Percentiles rank a stretch among this genome's conserved stretches.
phyloP scores from a whole-genome alignment of 2,888 invertebrate species.

The Crocallis elinguaria region DNA sequence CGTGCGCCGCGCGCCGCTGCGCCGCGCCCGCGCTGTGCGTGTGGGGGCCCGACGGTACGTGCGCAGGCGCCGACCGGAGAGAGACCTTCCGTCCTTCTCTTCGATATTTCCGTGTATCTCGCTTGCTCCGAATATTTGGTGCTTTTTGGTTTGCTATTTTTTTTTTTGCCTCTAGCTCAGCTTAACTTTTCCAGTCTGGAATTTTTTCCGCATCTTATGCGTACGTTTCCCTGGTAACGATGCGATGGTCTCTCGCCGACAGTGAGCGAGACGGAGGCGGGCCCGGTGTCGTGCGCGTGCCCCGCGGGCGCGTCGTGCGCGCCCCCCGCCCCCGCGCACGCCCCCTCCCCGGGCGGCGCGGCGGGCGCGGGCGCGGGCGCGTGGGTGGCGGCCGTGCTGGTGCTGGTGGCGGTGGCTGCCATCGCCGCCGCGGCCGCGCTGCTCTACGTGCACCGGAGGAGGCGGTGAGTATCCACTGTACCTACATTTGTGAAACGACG shows the following conservation, averaged over 20 bases:
- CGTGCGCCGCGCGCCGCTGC: constrained; percentile 83
- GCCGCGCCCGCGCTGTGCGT: constrained; percentile 72
- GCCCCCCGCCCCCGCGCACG: constrained; percentile 47
- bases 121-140: no score
- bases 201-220: no score
- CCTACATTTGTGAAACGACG: no score
- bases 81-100: no score
- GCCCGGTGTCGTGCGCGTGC: constrained; percentile 64
- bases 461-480: constrained; percentile 59
- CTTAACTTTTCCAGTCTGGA: no score
- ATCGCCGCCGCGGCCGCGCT: constrained; percentile 55
- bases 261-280: constrained; percentile 64
- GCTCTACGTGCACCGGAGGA: constrained; percentile 56
- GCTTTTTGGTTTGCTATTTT: no score
- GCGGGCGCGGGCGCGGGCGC: constrained; percentile 53
- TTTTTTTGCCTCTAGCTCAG: no score
- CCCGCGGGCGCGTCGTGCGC: constrained; percentile 64
- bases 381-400: constrained; percentile 55
- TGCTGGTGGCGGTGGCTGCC: constrained; percentile 55
- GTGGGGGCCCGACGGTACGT: constrained; percentile 60
- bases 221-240: background rate
- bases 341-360: constrained; percentile 38
- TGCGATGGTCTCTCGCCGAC: constrained; percentile 16
- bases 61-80: no score
- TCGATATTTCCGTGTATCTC: no score